phyloP scores from a whole-genome alignment of 2,888 invertebrate species.

The Thecocarcelia acutangulata region DNA sequence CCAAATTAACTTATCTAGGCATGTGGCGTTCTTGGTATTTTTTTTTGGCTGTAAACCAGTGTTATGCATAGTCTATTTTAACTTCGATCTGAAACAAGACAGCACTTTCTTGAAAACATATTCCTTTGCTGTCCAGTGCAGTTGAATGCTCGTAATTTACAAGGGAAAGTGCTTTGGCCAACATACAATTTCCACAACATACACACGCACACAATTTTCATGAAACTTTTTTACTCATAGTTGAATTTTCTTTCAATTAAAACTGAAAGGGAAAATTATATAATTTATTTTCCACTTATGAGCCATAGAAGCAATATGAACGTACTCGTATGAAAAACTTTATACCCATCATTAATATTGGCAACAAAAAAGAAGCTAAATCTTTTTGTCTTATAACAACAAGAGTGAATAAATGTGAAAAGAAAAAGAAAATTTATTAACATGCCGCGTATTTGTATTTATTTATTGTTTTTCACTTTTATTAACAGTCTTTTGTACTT shows the following conservation, averaged over 20 bases:
- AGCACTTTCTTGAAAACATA: too few species aligned
- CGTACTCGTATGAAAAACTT: background rate
- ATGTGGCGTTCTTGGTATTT: too few species aligned
- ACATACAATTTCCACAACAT: too few species aligned
- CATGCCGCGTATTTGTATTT: slow-evolving; percentile 25
- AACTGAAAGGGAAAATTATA: slow-evolving; percentile 56
- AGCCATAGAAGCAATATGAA: too few species aligned
- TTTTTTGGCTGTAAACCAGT: too few species aligned
- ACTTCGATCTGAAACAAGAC: too few species aligned
- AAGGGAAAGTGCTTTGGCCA: too few species aligned
- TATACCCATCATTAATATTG: slow-evolving; percentile 12
- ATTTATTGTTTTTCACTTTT: slow-evolving; percentile 58
- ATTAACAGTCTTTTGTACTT: slow-evolving; percentile 24
- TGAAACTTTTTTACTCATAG: slow-evolving; percentile 7
- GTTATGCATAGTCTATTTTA: too few species aligned
- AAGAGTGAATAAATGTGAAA: slow-evolving; percentile 26
- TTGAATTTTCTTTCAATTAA: slow-evolving; percentile 23
- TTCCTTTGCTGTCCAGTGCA: too few species aligned
- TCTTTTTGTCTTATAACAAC: slow-evolving; percentile 4
- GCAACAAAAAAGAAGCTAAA: slow-evolving; percentile 6
- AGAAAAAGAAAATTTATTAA: slow-evolving; percentile 27
- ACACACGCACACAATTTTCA: too few species aligned
- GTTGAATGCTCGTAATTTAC: too few species aligned
- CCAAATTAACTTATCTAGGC: too few species aligned
- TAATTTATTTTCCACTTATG: slow-evolving; percentile 36